phyloP scores from a whole-genome alignment of 2,113 vertebrate genomes.

The Mesembrinibis cayennensis region DNA sequence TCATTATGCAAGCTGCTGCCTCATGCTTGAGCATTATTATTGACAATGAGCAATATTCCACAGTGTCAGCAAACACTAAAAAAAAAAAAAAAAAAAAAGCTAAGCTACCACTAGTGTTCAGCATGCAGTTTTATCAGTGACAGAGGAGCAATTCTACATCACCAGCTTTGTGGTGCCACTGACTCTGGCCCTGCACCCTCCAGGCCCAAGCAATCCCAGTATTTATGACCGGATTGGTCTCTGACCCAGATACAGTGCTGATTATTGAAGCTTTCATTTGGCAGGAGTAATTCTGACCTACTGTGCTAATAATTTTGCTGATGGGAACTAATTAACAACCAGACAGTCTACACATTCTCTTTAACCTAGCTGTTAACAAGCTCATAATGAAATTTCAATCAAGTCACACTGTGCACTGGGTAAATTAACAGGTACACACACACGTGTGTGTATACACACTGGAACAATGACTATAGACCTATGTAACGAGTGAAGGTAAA shows the following conservation, averaged over 20 bases:
- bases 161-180: not conserved
- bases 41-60: not conserved
- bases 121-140: not conserved
- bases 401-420: not conserved
- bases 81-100: not conserved
- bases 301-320: conserved; percentile 58
- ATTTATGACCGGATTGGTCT: conserved; percentile 45
- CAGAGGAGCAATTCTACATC: not conserved
- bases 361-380: conserved; percentile 50
- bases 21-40: not conserved
- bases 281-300: conserved; percentile 52
- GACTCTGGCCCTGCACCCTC: not conserved
- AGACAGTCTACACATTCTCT: conserved; percentile 20
- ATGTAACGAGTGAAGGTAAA: not conserved
- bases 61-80: not conserved
- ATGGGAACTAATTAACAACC: conserved; percentile 57
- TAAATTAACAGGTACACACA: not conserved
- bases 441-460: no score
- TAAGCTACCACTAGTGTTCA: not conserved
- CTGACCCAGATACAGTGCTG: conserved; percentile 67
- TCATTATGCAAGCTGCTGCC: not conserved
- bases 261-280: conserved; percentile 58
- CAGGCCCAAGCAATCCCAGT: not conserved
- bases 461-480: not conserved
- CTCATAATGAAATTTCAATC: conserved; percentile 37